Evolutionary conservation across 2,113 vertebrate species (phyloP).

Genomic region (Nannobrachium achirus): DNA sequence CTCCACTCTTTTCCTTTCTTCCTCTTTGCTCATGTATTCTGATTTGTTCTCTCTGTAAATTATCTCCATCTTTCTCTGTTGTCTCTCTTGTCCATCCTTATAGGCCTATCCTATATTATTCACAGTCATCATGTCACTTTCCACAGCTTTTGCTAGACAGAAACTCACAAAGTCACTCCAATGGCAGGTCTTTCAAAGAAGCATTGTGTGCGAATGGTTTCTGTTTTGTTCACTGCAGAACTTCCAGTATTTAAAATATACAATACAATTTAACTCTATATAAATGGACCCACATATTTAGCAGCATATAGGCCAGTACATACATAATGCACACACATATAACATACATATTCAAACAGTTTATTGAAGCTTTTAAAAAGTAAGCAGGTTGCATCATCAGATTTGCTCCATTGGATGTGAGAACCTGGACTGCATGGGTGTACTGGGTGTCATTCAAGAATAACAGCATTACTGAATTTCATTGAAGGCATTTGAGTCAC

Average conservation of each 20-base stretch:
- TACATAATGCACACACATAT: no score
- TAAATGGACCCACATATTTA: not conserved
- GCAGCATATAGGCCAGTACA: not conserved
- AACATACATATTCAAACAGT: not conserved
- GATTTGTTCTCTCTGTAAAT: not conserved
- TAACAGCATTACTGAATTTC: not conserved
- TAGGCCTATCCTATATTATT: not conserved
- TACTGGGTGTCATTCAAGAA: not conserved
- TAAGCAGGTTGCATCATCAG: no score
- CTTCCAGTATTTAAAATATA: no score
- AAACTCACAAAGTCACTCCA: constrained; percentile 16
- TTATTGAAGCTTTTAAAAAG: no score
- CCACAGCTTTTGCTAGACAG: constrained; percentile 34
- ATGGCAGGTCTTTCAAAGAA: no score
- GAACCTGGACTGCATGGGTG: not conserved
- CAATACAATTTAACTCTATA: no score
- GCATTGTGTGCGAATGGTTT: no score
- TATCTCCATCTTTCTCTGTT: not conserved
- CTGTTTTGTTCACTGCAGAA: no score
- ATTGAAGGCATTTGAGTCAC: not conserved
- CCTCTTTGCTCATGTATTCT: not conserved
- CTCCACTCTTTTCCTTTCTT: not conserved
- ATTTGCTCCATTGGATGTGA: no score
- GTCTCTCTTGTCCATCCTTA: not conserved
- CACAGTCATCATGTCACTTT: constrained; percentile 37